phyloP scores from a whole-genome alignment of 2,888 invertebrate genomes.

The Leptinotarsa juncta region DNA sequence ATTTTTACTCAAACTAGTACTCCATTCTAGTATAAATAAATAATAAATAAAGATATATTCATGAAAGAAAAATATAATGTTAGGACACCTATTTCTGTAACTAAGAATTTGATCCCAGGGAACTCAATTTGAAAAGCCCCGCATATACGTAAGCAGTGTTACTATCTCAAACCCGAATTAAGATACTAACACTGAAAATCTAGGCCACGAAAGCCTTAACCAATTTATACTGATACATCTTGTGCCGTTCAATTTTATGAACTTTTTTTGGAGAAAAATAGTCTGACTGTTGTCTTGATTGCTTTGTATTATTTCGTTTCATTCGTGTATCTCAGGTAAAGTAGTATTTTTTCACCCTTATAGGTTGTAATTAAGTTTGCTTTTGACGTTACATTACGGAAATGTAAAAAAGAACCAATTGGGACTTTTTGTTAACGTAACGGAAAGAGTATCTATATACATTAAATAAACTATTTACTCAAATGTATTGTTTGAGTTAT shows the following conservation, averaged over 20 bases:
- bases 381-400: not conserved
- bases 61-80: too few relatives aligned
- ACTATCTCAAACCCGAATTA: not conserved
- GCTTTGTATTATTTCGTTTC: constrained; percentile 33
- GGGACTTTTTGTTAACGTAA: not conserved
- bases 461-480: constrained; percentile 6
- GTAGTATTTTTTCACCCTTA: constrained; percentile 21
- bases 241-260: constrained; percentile 18
- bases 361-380: not conserved
- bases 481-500: not conserved
- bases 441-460: not conserved
- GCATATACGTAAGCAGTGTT: not conserved
- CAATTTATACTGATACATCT: not conserved
- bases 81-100: too few relatives aligned
- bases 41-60: too few relatives aligned
- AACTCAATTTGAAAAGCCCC: too few relatives aligned
- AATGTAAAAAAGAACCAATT: constrained; percentile 5
- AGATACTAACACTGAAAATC: not conserved
- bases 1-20: too few relatives aligned
- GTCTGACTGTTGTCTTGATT: constrained; percentile 47
- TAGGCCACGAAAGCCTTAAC: too few relatives aligned
- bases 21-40: too few relatives aligned
- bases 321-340: constrained; percentile 40
- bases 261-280: constrained; percentile 49
- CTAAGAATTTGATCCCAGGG: too few relatives aligned